Evolutionary conservation across 1,140 invertebrate species (phyloP).

Genomic region (Drosophila kohkoa): DNA sequence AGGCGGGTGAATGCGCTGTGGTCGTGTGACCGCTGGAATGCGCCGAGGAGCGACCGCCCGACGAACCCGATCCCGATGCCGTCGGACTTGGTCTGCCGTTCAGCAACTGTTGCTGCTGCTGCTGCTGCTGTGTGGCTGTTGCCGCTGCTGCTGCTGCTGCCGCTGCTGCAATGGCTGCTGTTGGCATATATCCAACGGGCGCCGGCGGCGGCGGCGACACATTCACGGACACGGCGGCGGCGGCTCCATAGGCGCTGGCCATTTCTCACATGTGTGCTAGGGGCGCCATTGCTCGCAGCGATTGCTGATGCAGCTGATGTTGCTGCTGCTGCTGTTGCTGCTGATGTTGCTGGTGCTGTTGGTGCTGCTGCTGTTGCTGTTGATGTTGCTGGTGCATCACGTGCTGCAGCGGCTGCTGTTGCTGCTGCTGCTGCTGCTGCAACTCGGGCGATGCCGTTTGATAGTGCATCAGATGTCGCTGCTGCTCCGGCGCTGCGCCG

Average conservation of each 20-base stretch:
- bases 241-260: constrained; percentile 79
- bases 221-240: constrained; percentile 52
- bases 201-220: constrained; percentile 57
- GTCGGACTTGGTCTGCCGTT: constrained; percentile 75
- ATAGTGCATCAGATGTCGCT: constrained; percentile 83
- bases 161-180: constrained; percentile 46
- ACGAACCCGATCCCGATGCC: constrained; percentile 74
- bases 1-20: constrained; percentile 80
- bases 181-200: constrained; percentile 50
- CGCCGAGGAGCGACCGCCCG: constrained; percentile 79
- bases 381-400: constrained; percentile 64
- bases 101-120: constrained; percentile 64
- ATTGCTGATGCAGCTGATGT: constrained; percentile 86
- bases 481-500: constrained; percentile 85
- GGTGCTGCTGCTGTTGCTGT: constrained; percentile 85
- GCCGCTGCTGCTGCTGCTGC: constrained; percentile 31
- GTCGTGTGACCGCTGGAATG: constrained; percentile 74
- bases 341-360: constrained; percentile 78
- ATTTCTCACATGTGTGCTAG: constrained; percentile 92
- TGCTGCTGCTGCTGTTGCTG: constrained; percentile 80
- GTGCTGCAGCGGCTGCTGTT: constrained; percentile 79
- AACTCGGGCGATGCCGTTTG: constrained; percentile 80
- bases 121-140: constrained; percentile 56
- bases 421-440: constrained; percentile 85
- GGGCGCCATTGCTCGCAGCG: constrained; percentile 88